Evolutionary conservation across 2,113 vertebrate genomes (phyloP).

Genomic region (Trichechus manatus): DNA sequence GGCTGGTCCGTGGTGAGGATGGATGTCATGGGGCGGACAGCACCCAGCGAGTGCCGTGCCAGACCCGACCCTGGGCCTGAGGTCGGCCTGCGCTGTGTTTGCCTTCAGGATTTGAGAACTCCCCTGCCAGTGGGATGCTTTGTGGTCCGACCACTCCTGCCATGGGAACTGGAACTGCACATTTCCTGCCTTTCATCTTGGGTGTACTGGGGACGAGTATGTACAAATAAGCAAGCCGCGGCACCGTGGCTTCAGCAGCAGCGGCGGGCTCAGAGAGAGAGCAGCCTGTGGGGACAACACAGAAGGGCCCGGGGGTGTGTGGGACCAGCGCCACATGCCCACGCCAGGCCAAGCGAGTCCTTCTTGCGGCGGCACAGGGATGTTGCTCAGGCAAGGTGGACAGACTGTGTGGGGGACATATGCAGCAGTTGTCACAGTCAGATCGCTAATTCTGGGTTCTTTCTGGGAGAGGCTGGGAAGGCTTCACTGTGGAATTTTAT

Average conservation of each 20-base stretch:
- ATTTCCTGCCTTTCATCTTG: constrained; percentile 78
- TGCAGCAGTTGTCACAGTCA: background rate
- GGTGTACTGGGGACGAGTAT: background rate
- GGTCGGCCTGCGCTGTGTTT: background rate
- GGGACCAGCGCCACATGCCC: background rate
- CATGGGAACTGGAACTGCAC: constrained; percentile 59
- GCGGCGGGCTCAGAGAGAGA: background rate
- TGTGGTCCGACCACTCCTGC: constrained; percentile 14
- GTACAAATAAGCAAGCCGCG: constrained; percentile 52
- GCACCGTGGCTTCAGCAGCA: background rate
- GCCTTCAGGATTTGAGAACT: constrained; percentile 14
- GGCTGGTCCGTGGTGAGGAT: background rate
- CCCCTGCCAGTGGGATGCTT: background rate
- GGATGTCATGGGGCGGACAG: background rate
- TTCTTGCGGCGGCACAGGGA: background rate
- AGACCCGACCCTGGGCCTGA: background rate
- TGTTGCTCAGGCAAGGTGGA: background rate
- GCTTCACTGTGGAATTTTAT: constrained; percentile 52
- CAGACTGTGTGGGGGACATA: background rate
- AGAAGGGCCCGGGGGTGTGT: background rate
- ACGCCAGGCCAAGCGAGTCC: background rate
- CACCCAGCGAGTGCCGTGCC: rapidly evolving
- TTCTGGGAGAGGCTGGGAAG: constrained; percentile 34
- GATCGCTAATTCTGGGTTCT: constrained; percentile 45
- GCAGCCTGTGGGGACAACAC: background rate